Evolutionary conservation across 2,113 vertebrate species (phyloP).

Genomic region (Gopherus flavomarginatus): DNA sequence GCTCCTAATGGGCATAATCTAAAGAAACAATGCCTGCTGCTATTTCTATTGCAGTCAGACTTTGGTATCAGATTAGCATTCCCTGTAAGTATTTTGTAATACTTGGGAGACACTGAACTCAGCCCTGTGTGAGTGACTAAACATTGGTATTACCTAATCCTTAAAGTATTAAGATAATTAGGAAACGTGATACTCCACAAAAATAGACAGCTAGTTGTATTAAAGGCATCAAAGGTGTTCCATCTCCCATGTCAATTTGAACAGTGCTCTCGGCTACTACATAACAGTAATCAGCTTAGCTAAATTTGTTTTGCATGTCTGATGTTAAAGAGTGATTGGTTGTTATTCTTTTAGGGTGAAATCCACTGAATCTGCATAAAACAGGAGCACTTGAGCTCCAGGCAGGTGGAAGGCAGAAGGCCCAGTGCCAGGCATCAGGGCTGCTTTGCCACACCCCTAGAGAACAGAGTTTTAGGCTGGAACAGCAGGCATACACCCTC

Average conservation of each 20-base stretch:
- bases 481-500: accelerated
- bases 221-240: slow-evolving; percentile 56
- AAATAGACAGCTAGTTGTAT: slow-evolving; percentile 57
- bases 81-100: background rate
- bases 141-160: slow-evolving; percentile 64
- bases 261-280: slow-evolving; percentile 63
- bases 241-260: slow-evolving; percentile 65
- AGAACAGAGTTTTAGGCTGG: accelerated
- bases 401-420: background rate
- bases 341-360: slow-evolving; percentile 55
- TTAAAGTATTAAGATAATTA: slow-evolving; percentile 67
- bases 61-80: background rate
- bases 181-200: slow-evolving; percentile 58
- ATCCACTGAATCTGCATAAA: slow-evolving; percentile 27
- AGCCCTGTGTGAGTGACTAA: slow-evolving; percentile 17
- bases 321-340: slow-evolving; percentile 55
- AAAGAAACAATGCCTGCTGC: background rate
- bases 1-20: background rate
- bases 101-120: slow-evolving; percentile 20
- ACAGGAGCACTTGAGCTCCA: background rate
- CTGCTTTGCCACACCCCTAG: background rate
- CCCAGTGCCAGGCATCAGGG: background rate
- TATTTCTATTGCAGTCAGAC: background rate
- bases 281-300: slow-evolving; percentile 71
- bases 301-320: slow-evolving; percentile 72